These are phyloP conservation scores for Glaucidium brasilianum DNA, from an alignment of 2,113 vertebrate genomes.

Conservation along the genomic window DNA sequence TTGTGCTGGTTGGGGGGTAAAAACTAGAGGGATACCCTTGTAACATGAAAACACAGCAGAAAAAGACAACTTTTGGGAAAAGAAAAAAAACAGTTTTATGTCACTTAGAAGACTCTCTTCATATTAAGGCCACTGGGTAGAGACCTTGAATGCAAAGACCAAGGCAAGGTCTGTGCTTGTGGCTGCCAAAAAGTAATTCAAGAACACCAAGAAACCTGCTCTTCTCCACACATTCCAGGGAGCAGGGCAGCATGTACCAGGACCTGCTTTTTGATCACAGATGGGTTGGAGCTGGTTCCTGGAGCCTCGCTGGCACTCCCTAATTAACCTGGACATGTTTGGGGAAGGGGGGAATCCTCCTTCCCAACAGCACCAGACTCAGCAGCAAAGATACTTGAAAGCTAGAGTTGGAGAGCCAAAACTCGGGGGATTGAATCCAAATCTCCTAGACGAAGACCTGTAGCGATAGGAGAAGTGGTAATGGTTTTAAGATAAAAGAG, in stretches of 20 bases:
- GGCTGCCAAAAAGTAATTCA: neutral
- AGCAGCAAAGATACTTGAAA: neutral
- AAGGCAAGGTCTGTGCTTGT: neutral
- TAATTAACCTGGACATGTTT: neutral
- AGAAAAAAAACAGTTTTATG: neutral
- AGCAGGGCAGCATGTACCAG: accelerated
- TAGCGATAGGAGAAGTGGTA: neutral
- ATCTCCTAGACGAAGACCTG: neutral
- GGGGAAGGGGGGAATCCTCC: neutral
- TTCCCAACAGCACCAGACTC: neutral
- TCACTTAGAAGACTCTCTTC: neutral
- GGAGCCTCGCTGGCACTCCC: accelerated
- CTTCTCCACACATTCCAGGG: neutral
- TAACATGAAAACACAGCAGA: neutral
- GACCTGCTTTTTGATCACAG: neutral
- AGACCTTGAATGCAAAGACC: neutral
- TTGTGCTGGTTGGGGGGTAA: neutral
- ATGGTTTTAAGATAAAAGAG: neutral
- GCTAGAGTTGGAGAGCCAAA: neutral
- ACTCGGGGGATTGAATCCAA: neutral
- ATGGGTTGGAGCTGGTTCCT: neutral
- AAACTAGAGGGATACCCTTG: neutral
- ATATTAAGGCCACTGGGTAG: neutral
- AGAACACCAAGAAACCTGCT: neutral
- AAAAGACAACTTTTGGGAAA: neutral